Conservation (phyloP, 2,797 vertebrate species). For the Malurus splendens region DNA sequence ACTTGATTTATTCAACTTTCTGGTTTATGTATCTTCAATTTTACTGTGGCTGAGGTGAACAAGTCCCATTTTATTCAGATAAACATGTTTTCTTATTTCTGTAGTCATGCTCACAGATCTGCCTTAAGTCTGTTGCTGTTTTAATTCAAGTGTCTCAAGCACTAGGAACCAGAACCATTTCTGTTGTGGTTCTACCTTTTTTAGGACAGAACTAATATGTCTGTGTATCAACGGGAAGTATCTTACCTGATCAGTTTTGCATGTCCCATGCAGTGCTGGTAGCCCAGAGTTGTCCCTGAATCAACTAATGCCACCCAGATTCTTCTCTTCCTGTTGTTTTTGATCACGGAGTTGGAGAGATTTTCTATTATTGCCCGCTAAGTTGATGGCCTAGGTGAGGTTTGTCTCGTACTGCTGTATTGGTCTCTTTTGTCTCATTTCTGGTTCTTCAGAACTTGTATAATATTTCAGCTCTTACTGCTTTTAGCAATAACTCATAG, state of each 20-base stretch:
- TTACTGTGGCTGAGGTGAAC: not conserved
- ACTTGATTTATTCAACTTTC: not conserved
- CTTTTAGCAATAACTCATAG: not conserved
- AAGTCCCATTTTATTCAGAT: not conserved
- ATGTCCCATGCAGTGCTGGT: not conserved
- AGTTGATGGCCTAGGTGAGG: not conserved
- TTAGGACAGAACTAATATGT: not conserved
- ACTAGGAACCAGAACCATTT: not conserved
- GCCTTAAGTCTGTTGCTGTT: not conserved
- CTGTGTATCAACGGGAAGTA: not conserved
- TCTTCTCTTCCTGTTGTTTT: not conserved
- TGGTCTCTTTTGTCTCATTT: not conserved
- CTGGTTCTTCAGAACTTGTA: not conserved
- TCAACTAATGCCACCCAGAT: not conserved
- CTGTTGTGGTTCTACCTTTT: not conserved
- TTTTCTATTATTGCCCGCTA: not conserved
- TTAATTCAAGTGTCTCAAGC: not conserved
- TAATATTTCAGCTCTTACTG: not conserved
- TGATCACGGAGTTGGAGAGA: not conserved
- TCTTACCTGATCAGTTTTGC: not conserved
- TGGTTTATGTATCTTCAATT: not conserved
- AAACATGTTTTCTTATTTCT: not conserved
- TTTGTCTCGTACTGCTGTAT: not conserved
- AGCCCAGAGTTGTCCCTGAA: not conserved
- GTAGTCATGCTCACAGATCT: not conserved